These are phyloP conservation scores for Meandrina meandrites DNA, from an alignment of 92 coral and sea anemone genomes.

Conservation along the genomic window DNA sequence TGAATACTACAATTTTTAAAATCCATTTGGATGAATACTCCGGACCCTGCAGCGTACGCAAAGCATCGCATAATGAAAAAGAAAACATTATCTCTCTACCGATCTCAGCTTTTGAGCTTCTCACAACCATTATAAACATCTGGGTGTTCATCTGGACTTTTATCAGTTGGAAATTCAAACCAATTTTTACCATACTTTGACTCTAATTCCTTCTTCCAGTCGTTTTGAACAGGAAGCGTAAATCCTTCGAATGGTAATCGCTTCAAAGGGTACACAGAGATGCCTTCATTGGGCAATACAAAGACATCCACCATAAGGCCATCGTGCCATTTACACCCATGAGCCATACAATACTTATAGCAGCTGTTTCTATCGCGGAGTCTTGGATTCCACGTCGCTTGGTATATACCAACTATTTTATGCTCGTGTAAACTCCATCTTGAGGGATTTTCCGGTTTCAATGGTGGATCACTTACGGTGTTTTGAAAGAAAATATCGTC, in stretches of 20 bases:
- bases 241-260: conserved; percentile 73
- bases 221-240: conserved; percentile 61
- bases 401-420: conserved; percentile 64
- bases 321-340: conserved; percentile 72
- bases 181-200: conserved; percentile 46
- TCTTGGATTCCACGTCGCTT: conserved; percentile 60
- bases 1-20: no score
- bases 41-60: no score
- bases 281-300: conserved; percentile 2
- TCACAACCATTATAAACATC: conserved; percentile 71
- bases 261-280: conserved; percentile 54
- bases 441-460: conserved; percentile 48
- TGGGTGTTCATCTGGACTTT: conserved; percentile 36
- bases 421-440: conserved; percentile 24
- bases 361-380: conserved; percentile 75
- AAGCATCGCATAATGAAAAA: no score
- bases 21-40: no score
- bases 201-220: conserved; percentile 56
- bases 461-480: conserved; percentile 54
- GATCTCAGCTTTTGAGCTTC: conserved; percentile 10
- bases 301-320: conserved; percentile 72
- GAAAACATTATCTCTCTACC: no score
- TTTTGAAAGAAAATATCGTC: conserved; percentile 75
- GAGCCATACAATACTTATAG: conserved; percentile 51
- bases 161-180: conserved; percentile 59